A percentile compares a stretch with the other conserved stretches of the same genome.
phyloP scores from a whole-genome alignment of 2,113 vertebrate species.

The Oncorhynchus gorbuscha region DNA sequence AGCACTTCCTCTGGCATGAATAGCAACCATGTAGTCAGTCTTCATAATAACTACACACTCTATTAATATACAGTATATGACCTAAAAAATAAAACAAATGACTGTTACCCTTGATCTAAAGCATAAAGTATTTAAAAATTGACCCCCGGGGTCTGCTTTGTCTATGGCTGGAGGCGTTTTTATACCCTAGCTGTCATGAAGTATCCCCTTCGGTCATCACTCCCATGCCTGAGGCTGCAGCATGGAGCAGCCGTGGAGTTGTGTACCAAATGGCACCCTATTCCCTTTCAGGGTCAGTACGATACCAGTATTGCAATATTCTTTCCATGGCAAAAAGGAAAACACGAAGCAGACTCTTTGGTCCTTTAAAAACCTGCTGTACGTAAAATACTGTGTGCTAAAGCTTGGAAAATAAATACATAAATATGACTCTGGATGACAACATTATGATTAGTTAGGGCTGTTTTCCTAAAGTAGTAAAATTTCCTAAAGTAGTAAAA shows the following conservation, averaged over 20 bases:
- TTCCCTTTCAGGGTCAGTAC: too few relatives aligned
- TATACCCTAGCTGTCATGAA: conserved; percentile 79
- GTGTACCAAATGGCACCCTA: too few relatives aligned
- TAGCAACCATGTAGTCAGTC: not conserved
- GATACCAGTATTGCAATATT: too few relatives aligned
- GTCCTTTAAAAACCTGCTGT: too few relatives aligned
- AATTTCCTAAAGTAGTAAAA: too few relatives aligned
- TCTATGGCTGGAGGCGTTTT: conserved; percentile 79
- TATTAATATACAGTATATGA: conserved; percentile 41
- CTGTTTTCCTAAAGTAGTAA: too few relatives aligned
- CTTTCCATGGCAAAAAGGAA: too few relatives aligned
- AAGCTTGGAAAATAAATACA: too few relatives aligned
- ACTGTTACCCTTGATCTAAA: conserved; percentile 69
- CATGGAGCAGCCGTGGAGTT: conserved; percentile 50
- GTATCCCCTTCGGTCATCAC: conserved; percentile 82
- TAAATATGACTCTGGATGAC: too few relatives aligned
- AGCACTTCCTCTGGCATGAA: not conserved
- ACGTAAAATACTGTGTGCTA: too few relatives aligned
- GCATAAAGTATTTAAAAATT: conserved; percentile 84
- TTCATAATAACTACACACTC: not conserved
- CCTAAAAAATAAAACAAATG: conserved; percentile 74
- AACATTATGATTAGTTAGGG: too few relatives aligned
- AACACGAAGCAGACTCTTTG: too few relatives aligned
- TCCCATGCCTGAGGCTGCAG: conserved; percentile 50
- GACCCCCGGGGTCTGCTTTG: conserved; percentile 81